Evolutionary conservation across 2,113 vertebrate species (phyloP).

Genomic region (Pagrus major): DNA sequence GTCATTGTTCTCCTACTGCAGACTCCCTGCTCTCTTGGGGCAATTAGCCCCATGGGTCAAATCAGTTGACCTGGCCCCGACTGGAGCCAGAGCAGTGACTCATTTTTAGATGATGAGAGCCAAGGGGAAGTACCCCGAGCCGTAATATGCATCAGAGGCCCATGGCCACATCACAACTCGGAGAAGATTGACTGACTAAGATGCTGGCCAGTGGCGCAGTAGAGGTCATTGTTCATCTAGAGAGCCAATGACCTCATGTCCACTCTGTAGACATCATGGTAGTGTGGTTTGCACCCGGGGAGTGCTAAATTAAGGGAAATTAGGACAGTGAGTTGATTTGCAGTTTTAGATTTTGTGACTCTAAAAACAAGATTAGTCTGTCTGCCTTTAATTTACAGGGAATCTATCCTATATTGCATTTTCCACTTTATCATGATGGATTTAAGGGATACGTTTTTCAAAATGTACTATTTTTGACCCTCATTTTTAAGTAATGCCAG

Average conservation of each 20-base stretch:
- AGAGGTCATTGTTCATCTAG: slow-evolving; percentile 54
- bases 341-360: slow-evolving; percentile 1
- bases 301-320: slow-evolving; percentile 49
- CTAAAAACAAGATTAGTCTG: slow-evolving; percentile 2
- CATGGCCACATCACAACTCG: slow-evolving; percentile 44
- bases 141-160: slow-evolving; percentile 70
- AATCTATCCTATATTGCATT: background rate
- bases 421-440: background rate
- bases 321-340: slow-evolving; percentile 31
- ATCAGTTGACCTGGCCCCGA: slow-evolving; percentile 56
- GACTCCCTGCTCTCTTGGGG: slow-evolving; percentile 49
- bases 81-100: slow-evolving; percentile 66
- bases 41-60: slow-evolving; percentile 71
- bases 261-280: slow-evolving; percentile 50
- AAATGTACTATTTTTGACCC: background rate
- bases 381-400: slow-evolving; percentile 11
- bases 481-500: background rate
- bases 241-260: slow-evolving; percentile 69
- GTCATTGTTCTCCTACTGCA: slow-evolving; percentile 50
- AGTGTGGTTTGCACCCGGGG: slow-evolving; percentile 6
- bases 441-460: background rate
- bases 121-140: slow-evolving; percentile 46
- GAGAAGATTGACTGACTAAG: slow-evolving; percentile 67
- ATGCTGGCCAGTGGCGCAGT: slow-evolving; percentile 57
- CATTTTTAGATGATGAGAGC: slow-evolving; percentile 65